Evolutionary conservation across 2,113 vertebrate genomes (phyloP).

Genomic region (Hydropotes inermis): DNA sequence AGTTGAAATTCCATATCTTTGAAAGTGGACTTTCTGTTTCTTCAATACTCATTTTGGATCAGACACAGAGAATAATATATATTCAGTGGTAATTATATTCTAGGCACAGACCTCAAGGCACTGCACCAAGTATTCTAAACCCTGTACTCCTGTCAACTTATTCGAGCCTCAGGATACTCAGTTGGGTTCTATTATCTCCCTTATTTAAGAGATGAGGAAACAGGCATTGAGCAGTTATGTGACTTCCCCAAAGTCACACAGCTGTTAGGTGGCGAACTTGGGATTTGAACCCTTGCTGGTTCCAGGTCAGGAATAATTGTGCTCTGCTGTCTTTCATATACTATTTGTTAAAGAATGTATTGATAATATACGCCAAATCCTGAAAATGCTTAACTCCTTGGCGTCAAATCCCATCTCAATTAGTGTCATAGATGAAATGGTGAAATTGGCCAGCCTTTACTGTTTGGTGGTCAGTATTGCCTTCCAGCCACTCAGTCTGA

Average conservation of each 20-base stretch:
- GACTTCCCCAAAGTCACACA: neutral
- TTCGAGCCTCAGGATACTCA: neutral
- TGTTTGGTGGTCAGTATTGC: neutral
- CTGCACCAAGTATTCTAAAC: neutral
- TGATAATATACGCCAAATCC: neutral
- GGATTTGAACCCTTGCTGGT: neutral
- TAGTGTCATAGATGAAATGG: neutral
- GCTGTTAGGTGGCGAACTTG: neutral
- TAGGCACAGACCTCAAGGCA: neutral
- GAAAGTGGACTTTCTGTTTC: neutral
- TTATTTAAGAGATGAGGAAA: neutral
- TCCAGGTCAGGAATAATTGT: neutral
- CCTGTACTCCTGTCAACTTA: neutral
- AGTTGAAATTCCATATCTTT: neutral
- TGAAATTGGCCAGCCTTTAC: neutral
- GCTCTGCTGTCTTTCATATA: neutral
- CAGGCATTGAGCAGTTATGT: neutral
- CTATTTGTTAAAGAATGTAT: neutral
- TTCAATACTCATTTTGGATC: neutral
- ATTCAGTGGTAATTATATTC: neutral
- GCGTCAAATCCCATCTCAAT: neutral
- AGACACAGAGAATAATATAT: neutral
- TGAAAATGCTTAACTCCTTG: neutral
- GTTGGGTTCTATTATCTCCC: neutral
- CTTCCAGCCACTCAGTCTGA: neutral